Evolutionary conservation across 64 coral and sea anemone genomes (phyloP), one percentile per base, ranked within the genome.

Genomic region (Pachyseris speciosa): DNA sequence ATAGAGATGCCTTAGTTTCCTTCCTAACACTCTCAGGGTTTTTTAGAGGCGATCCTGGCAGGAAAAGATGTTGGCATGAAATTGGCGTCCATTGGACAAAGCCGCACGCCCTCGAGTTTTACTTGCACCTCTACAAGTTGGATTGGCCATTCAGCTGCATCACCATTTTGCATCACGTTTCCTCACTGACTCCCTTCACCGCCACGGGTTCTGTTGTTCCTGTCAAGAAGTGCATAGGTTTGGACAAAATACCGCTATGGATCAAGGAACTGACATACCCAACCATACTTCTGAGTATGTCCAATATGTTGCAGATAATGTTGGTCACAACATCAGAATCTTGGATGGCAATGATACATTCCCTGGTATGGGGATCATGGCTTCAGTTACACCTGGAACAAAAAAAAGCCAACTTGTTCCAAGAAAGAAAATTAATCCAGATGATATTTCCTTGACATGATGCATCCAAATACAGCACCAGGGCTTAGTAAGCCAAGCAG

Each of bases 281-380:
- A 63, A 24, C 22, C 16, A 63, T 24, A n/a, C 58, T 63, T 63
- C 16, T 70, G 26, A 91, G 26, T 84, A 71, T 71, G 72, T 91
- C 12, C 89, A 91, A 33, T 89, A 42, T 32, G 41, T 89, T 19
- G 72, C 87, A 17, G 87, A 89, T 40, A 89, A 89, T 44, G 70
- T 83, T 27, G 89, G 83, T 48, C 65, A 91, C 24, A 83, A 91
- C 28, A 69, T 33, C 5, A 44, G 76, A 16, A 91, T 77, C 15
- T 52, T 91, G 25, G 89, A 91, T 26, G 89, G 89, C 20, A 83
- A 84, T 2, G 67, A 43, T 27, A 91, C 76, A 19, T 91, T 91
- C 27, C 89, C 70, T 15, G 64, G 89, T 10, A 91, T 91, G 89
- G 89, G 89, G 4, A 83, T 91, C 22, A 91, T 91, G 10, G 74